These are phyloP conservation scores for Chionis minor DNA, from an alignment of 2,113 vertebrate species.

Conservation along the genomic window DNA sequence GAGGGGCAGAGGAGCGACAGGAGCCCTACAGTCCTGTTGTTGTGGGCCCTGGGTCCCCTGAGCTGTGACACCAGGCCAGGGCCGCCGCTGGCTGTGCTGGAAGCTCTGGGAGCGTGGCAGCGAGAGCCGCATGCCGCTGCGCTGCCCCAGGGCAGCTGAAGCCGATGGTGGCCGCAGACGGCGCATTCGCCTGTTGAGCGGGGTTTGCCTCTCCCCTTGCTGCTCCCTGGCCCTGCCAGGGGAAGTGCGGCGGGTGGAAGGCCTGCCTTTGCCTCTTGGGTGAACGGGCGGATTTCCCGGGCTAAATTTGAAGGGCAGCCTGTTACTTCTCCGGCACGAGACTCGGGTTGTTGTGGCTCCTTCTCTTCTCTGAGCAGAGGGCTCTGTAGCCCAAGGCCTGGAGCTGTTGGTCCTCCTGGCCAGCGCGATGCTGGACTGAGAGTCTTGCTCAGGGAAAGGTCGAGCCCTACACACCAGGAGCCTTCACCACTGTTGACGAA, in stretches of 20 bases:
- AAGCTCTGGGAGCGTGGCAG: not conserved
- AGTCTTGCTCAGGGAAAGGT: not conserved
- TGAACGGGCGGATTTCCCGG: not conserved
- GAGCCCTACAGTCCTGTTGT: too few relatives aligned
- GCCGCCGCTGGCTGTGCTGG: not conserved
- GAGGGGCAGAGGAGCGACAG: too few relatives aligned
- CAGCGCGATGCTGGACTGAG: not conserved
- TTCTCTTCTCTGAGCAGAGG: too few relatives aligned
- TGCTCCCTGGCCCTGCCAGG: not conserved
- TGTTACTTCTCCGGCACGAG: not conserved
- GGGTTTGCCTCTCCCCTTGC: not conserved
- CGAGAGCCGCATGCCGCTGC: too few relatives aligned
- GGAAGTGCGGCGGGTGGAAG: too few relatives aligned
- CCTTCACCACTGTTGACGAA: not conserved
- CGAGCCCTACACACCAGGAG: rapidly evolving
- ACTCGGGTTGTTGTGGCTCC: not conserved
- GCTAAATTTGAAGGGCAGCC: rapidly evolving
- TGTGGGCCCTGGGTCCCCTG: too few relatives aligned
- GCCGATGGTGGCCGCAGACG: too few relatives aligned
- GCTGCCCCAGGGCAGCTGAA: not conserved
- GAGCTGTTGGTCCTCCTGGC: not conserved
- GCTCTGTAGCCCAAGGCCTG: not conserved
- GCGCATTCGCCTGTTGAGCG: too few relatives aligned
- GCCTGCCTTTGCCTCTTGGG: not conserved
- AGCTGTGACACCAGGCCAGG: not conserved